Conservation (phyloP, 2,888 invertebrate species). For the Drosophila multiciliata region DNA sequence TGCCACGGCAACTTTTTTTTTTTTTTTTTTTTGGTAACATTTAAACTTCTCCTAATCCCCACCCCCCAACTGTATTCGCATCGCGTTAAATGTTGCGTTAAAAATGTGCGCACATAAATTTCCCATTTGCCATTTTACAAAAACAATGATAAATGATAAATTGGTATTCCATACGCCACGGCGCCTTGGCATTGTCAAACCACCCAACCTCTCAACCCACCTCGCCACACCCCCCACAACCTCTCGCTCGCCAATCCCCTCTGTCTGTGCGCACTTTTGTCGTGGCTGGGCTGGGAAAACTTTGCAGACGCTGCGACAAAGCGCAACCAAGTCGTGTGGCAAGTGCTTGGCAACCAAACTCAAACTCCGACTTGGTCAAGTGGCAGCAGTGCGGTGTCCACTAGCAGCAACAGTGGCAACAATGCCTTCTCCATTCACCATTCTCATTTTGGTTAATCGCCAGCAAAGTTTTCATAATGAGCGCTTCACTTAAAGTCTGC, state of each 20-base stretch:
- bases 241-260: background rate
- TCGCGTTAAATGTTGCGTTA: conserved; percentile 82
- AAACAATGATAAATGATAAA: conserved; percentile 66
- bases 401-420: conserved; percentile 1
- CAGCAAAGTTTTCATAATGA: conserved; percentile 69
- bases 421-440: conserved; percentile 4
- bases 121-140: conserved; percentile 25
- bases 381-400: conserved; percentile 28
- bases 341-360: conserved; percentile 35
- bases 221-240: background rate
- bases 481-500: conserved; percentile 50
- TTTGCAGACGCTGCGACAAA: conserved; percentile 81
- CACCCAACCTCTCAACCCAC: background rate
- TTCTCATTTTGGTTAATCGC: conserved; percentile 45
- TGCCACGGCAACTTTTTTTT: background rate
- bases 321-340: conserved; percentile 48
- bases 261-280: conserved; percentile 22
- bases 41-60: background rate
- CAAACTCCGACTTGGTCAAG: conserved; percentile 47
- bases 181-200: conserved; percentile 7
- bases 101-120: conserved; percentile 84
- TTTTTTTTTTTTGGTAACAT: too few species aligned
- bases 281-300: conserved; percentile 56
- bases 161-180: conserved; percentile 57
- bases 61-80: background rate